Evolutionary conservation across 2,113 vertebrate species (phyloP), one percentile per base, ranked within the genome.

Genomic region (Excalfactoria chinensis): DNA sequence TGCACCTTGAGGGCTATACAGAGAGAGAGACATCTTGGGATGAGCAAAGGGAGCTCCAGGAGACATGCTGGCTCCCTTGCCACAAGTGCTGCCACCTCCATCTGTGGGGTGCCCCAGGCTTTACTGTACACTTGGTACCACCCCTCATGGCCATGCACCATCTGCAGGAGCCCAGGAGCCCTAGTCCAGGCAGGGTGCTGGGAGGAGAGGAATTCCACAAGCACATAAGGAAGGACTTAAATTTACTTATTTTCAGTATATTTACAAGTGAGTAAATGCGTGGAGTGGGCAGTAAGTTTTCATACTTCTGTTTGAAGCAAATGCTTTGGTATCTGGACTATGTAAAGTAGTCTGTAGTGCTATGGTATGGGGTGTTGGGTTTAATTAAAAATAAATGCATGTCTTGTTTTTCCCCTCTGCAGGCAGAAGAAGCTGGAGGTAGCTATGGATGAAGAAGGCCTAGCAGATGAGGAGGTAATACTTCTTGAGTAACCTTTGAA

Each of bases 381-480:
- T 58, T 5, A 59, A 48, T 44, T 40, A 6, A 11, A 85, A 56
- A 58, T 32, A 49, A 43, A 72, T 21, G 14, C 43, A 41, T 76
- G 4, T 55, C 59, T 80, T 93, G 35, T 73, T 82, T 93, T 44
- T 96, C 32, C 43, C 35, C 67, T 96, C n/a, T 91, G n/a, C 95
- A 99, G 99, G 97, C 99, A 99, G 97, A 99, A 99, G 97, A 99
- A 99, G 93, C 97, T 99, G 76, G 99, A 99, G 97, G 99, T 99
- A 82, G 99, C 98, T 86, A 99, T 99, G 99, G 99, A 99, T 44
- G 98, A 99, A 40, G 99, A 99, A 96, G 99, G 99, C 44, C 96
- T 99, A 41, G 98, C 98, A 67, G 99, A 99, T 41, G 99, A 99
- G 91, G 99, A 99, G 98, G 99, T 99, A 97, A 97, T 26, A 16